Base-by-base conservation (phyloP, 2,113 vertebrate species). In the Perognathus longimembris region DNA sequence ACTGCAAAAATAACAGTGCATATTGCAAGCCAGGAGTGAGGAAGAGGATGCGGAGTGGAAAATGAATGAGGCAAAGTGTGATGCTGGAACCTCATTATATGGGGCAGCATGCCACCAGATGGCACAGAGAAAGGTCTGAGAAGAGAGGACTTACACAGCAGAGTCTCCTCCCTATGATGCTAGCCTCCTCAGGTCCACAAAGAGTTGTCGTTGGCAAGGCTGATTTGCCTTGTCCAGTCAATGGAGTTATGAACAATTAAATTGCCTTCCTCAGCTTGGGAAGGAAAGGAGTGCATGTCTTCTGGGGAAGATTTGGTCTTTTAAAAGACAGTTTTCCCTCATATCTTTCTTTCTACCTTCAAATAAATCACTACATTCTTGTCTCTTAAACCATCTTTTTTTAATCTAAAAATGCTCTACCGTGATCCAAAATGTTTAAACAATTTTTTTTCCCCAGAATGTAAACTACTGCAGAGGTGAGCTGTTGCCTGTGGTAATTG, bases 351-450 rank as follows among this genome's bases (percentile, higher is more conserved):
- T 95, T 84, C 77, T 88, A 21, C 30, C 5, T 40, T 85, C 69
- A 91, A 81, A 88, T 81, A 95, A 95, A 85, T 90, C 59, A 90
- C n/a, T 82, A 1, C 78, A 76, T 90, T 90, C 78, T 91, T 91
- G 69, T 91, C n/a, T 71, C 45, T 50, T 70, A 91, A 85, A 80
- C 83, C 32, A 91, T 90, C 42, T 24, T 81, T 94, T 81, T 61
- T 90, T 80, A n/a, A 74, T 85, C 64, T 93, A 85, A 84, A 89
- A 88, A 94, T 93, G 40, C 21, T 87, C 77, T 93, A 26, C 30
- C 66, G 74, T 86, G 73, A 70, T 77, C 38, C 32, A 63, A 86
- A 94, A 64, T 88, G 30, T 81, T 88, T 81, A 87, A 92, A 87
- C 38, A 85, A 28, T 24, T 34, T 50, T 45, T 50, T 45, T 70